Percentiles rank a stretch among this genome's conserved stretches.
These are phyloP conservation scores for Oryzias celebensis DNA, from an alignment of 2,113 vertebrate species.

Conservation along the genomic window DNA sequence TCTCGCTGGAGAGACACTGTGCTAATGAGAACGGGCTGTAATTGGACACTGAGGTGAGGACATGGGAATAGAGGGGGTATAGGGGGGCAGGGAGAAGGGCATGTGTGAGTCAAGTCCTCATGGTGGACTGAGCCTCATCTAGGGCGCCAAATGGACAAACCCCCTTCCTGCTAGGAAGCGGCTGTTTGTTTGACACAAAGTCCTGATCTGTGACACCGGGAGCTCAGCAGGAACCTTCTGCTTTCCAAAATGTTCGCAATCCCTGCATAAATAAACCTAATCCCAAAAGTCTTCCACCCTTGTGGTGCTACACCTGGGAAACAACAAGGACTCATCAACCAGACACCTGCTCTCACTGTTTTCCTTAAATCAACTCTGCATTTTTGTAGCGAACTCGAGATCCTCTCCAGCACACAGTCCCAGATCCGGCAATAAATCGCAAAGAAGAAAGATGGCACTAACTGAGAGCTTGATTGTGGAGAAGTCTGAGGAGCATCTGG, in stretches of 20 bases:
- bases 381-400: constrained; percentile 13
- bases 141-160: constrained; percentile 43
- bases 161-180: constrained; percentile 28
- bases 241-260: constrained; percentile 19
- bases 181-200: constrained; percentile 46
- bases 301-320: constrained; percentile 41
- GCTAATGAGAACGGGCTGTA: constrained; percentile 75
- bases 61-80: constrained; percentile 54
- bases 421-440: constrained; percentile 22
- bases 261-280: constrained; percentile 18
- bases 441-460: constrained; percentile 27
- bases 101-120: constrained; percentile 67
- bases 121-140: constrained; percentile 53
- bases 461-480: constrained; percentile 45
- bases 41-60: constrained; percentile 76
- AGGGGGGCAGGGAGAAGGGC: constrained; percentile 64
- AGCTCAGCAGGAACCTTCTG: constrained; percentile 23
- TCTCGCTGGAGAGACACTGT: constrained; percentile 74
- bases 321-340: constrained; percentile 26
- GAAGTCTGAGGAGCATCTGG: constrained; percentile 38
- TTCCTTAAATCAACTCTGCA: not conserved
- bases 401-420: constrained; percentile 15
- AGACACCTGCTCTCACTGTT: constrained; percentile 1
- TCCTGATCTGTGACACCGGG: constrained; percentile 39
- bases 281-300: constrained; percentile 23